phyloP scores from a whole-genome alignment of 2,797 vertebrate species.

The Notolepis coatsorum region DNA sequence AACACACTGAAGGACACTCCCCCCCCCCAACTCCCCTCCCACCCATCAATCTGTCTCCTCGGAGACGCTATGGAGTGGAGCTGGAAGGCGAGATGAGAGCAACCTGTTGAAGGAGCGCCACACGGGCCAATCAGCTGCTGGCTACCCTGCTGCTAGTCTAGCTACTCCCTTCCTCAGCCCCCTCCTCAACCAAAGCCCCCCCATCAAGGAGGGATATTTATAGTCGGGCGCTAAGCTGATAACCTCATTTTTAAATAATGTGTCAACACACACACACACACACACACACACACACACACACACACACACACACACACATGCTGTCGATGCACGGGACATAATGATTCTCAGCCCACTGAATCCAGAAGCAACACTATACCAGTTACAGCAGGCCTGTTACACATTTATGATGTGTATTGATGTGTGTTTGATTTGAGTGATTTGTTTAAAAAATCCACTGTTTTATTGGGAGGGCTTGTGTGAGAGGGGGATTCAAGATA shows the following conservation, averaged over 20 bases:
- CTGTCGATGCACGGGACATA: neutral
- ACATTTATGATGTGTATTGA: neutral
- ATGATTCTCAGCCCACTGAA: neutral
- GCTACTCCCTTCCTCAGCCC: slow-evolving; percentile 40
- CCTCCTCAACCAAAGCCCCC: slow-evolving; percentile 49
- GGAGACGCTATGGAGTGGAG: neutral
- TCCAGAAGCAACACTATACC: neutral
- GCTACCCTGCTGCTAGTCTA: slow-evolving; percentile 42
- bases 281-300: too few relatives aligned
- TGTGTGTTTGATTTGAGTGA: neutral
- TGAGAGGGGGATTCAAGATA: neutral
- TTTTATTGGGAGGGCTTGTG: neutral
- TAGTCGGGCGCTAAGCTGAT: slow-evolving; percentile 57
- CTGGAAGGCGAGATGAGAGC: slow-evolving; percentile 24
- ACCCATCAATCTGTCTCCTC: too few relatives aligned
- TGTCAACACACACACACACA: slow-evolving; percentile 25
- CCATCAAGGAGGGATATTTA: slow-evolving; percentile 69
- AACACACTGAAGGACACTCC: slow-evolving; percentile 51
- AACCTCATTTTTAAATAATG: slow-evolving; percentile 68
- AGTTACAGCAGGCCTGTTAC: neutral
- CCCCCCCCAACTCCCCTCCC: slow-evolving; percentile 17
- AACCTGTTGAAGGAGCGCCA: slow-evolving; percentile 41
- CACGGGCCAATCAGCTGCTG: slow-evolving; percentile 29
- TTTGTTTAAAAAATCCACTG: slow-evolving; percentile 13
- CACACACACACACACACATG: too few relatives aligned